These are phyloP conservation scores for Orycteropus afer DNA, from an alignment of 2,113 vertebrate genomes.

Conservation along the genomic window DNA sequence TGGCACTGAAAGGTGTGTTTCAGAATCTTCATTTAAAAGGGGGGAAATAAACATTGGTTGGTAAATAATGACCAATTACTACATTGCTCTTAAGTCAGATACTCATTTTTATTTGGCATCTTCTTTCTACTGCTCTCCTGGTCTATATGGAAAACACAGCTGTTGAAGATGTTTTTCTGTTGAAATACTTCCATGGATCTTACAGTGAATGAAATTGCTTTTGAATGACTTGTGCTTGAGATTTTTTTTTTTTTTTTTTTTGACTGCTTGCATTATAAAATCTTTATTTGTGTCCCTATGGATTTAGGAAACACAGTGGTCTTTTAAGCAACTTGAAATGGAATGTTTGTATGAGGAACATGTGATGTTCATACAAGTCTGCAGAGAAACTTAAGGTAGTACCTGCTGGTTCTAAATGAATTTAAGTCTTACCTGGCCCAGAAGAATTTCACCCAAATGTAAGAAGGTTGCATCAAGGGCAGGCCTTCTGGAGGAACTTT, in stretches of 20 bases:
- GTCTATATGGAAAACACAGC: not conserved
- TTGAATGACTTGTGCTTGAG: not conserved
- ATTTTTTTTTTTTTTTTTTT: constrained; percentile 10
- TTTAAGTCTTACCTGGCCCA: not conserved
- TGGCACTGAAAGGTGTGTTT: not conserved
- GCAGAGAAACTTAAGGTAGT: not conserved
- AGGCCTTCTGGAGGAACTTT: not conserved
- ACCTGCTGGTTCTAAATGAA: not conserved
- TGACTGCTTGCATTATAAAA: not conserved
- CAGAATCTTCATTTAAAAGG: not conserved
- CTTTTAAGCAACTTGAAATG: constrained; percentile 25
- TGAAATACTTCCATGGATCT: not conserved
- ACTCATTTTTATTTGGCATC: not conserved
- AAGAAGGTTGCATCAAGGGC: not conserved
- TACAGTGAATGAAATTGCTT: not conserved
- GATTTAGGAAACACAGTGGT: not conserved
- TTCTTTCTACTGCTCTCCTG: constrained; percentile 24
- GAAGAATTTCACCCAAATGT: not conserved
- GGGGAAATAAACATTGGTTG: not conserved
- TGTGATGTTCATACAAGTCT: not conserved
- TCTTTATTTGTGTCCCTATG: constrained; percentile 4
- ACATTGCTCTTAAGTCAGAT: not conserved
- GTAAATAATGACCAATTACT: not conserved
- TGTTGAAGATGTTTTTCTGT: not conserved
- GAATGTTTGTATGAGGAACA: not conserved